A percentile compares a stretch with the other conserved stretches of the same genome.
Conservation (phyloP, 2,888 invertebrate species). For the Caenorhabditis sp. region DNA sequence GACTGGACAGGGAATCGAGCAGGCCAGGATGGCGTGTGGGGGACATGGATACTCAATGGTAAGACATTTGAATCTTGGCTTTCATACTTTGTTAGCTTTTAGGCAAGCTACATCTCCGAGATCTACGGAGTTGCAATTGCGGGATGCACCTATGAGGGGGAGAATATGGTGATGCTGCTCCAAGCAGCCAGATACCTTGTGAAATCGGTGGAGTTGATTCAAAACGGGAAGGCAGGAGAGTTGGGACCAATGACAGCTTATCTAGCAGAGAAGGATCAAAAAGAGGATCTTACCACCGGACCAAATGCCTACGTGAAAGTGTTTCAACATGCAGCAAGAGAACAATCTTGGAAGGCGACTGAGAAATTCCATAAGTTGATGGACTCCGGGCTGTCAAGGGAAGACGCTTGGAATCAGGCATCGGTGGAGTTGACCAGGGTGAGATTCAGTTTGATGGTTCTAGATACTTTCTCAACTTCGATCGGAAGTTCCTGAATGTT, state of each 20-base stretch:
- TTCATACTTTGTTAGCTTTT: too few relatives aligned
- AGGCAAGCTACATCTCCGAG: constrained; percentile 84
- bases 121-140: constrained; percentile 87
- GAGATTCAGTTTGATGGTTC: too few relatives aligned
- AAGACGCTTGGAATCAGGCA: constrained; percentile 76
- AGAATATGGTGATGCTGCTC: constrained; percentile 94
- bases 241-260: constrained; percentile 69
- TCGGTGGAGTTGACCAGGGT: constrained; percentile 75
- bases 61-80: too few relatives aligned
- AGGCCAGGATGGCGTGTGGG: constrained; percentile 92
- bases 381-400: constrained; percentile 54
- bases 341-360: constrained; percentile 65
- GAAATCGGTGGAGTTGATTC: constrained; percentile 84
- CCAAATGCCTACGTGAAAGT: constrained; percentile 43
- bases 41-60: constrained; percentile 91
- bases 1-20: constrained; percentile 88
- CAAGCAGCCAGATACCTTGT: constrained; percentile 92
- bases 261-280: constrained; percentile 26
- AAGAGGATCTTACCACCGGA: constrained; percentile 1
- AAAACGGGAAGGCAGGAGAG: constrained; percentile 71
- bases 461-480: too few relatives aligned
- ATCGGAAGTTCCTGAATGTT: too few relatives aligned
- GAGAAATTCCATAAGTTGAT: constrained; percentile 68
- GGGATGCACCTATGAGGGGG: constrained; percentile 96
- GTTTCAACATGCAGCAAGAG: constrained; percentile 68